Percentiles rank a stretch among this genome's conserved stretches.
Conservation (phyloP, 1,140 invertebrate genomes). For the Tetragnatha versicolor region DNA sequence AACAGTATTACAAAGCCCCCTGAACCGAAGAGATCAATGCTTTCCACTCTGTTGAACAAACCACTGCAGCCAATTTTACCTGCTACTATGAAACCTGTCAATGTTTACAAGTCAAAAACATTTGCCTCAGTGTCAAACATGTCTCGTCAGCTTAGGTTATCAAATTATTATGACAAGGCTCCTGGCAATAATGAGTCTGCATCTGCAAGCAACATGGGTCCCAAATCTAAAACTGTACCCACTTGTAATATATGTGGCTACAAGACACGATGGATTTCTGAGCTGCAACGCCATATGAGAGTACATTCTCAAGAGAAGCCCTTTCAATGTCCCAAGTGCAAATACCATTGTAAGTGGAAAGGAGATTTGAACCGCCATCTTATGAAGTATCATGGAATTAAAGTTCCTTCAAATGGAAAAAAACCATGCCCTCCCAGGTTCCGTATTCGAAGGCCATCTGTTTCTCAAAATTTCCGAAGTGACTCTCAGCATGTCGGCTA, state of each 20-base stretch:
- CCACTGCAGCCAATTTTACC: constrained; percentile 17
- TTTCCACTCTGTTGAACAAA: constrained; percentile 38
- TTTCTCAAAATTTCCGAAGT: constrained; percentile 7
- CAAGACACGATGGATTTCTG: constrained; percentile 83
- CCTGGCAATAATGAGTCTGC: background rate
- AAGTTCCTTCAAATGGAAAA: constrained; percentile 24
- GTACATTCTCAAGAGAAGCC: constrained; percentile 69
- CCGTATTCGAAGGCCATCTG: background rate
- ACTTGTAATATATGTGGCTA: constrained; percentile 77
- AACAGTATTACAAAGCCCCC: constrained; percentile 8
- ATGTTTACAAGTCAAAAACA: constrained; percentile 8
- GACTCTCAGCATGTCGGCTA: constrained; percentile 12
- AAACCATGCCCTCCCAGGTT: background rate
- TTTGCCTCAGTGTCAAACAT: background rate
- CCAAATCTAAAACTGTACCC: constrained; percentile 31
- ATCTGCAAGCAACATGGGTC: background rate
- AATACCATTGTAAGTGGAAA: constrained; percentile 67
- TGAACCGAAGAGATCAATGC: constrained; percentile 30
- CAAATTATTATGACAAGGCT: constrained; percentile 1
- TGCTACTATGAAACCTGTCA: background rate
- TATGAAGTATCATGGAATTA: constrained; percentile 63
- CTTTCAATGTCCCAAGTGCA: constrained; percentile 63
- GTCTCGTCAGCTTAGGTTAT: constrained; percentile 11
- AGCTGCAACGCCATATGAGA: constrained; percentile 77
- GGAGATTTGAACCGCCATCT: constrained; percentile 66